These are phyloP conservation scores for Limonius californicus DNA, from an alignment of 1,140 invertebrate species.

Conservation along the genomic window DNA sequence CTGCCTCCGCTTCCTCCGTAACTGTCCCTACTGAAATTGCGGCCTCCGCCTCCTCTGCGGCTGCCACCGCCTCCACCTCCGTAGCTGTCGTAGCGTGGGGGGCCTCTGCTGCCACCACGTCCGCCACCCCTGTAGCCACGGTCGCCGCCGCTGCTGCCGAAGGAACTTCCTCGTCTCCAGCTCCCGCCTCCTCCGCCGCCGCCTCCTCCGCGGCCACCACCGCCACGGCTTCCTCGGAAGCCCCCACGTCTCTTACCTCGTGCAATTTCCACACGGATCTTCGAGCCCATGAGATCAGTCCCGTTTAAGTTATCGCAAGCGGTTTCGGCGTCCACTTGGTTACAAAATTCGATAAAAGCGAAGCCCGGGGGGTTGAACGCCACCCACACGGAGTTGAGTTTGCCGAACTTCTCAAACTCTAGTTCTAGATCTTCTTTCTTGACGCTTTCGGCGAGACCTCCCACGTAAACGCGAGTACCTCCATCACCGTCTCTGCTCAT, in stretches of 20 bases:
- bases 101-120: conserved; percentile 49
- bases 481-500: conserved; percentile 49
- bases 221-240: conserved; percentile 49
- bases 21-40: conserved; percentile 25
- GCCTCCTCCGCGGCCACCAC: conserved; percentile 32
- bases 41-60: conserved; percentile 25
- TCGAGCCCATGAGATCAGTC: conserved; percentile 73
- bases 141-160: conserved; percentile 30
- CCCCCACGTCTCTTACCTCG: conserved; percentile 62
- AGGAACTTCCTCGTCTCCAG: conserved; percentile 49
- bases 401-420: conserved; percentile 73
- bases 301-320: conserved; percentile 91
- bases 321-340: conserved; percentile 89
- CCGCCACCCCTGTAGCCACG: conserved; percentile 46
- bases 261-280: conserved; percentile 78
- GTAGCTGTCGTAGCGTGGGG: conserved; percentile 33
- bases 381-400: conserved; percentile 84
- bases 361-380: conserved; percentile 94
- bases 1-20: conserved; percentile 26
- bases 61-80: conserved; percentile 33
- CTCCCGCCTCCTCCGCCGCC: conserved; percentile 24
- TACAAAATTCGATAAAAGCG: conserved; percentile 98
- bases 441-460: conserved; percentile 74
- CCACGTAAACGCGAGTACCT: conserved; percentile 78
- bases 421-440: conserved; percentile 87